Percentiles rank a stretch among this genome's conserved stretches.
Evolutionary conservation across 2,888 invertebrate genomes (phyloP).

Genomic region (Caenorhabditis sulstoni): DNA sequence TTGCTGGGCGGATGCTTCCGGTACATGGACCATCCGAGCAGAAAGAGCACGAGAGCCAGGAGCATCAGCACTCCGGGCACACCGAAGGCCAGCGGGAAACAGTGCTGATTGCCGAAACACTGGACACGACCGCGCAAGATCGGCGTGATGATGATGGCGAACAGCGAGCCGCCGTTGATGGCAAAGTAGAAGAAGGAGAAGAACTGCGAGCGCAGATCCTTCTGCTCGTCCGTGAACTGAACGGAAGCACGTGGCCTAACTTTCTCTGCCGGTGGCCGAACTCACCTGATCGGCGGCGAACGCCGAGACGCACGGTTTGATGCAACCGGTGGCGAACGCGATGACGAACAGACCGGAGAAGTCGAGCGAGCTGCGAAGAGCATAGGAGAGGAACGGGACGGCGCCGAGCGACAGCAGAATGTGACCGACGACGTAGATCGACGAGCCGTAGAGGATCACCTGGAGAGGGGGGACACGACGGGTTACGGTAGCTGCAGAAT

Average conservation of each 20-base stretch:
- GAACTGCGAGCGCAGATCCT: constrained; percentile 88
- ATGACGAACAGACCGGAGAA: constrained; percentile 87
- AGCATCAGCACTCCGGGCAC: constrained; percentile 79
- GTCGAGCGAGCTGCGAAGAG: constrained; percentile 70
- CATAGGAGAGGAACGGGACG: constrained; percentile 78
- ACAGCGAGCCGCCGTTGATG: constrained; percentile 88
- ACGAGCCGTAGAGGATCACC: constrained; percentile 84
- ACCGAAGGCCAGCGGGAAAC: constrained; percentile 80
- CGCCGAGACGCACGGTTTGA: constrained; percentile 95
- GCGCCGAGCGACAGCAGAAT: constrained; percentile 82
- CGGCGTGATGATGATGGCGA: constrained; percentile 79
- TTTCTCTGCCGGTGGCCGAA: no score
- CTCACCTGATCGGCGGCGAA: constrained; percentile 90
- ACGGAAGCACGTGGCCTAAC: constrained; percentile 21
- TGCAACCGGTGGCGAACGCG: constrained; percentile 93
- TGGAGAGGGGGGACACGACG: no score
- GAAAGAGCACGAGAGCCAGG: constrained; percentile 77
- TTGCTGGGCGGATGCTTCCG: constrained; percentile 68
- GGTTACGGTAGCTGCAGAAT: no score
- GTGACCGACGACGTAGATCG: constrained; percentile 82
- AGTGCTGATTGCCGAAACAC: constrained; percentile 78
- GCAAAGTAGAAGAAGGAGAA: constrained; percentile 96
- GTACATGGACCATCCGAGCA: constrained; percentile 76
- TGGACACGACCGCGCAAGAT: constrained; percentile 75
- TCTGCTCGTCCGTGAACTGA: constrained; percentile 83